Base-by-base conservation (phyloP, 37 sponge, comb jelly and placozoan genomes). In the Oscarella lobularis region DNA sequence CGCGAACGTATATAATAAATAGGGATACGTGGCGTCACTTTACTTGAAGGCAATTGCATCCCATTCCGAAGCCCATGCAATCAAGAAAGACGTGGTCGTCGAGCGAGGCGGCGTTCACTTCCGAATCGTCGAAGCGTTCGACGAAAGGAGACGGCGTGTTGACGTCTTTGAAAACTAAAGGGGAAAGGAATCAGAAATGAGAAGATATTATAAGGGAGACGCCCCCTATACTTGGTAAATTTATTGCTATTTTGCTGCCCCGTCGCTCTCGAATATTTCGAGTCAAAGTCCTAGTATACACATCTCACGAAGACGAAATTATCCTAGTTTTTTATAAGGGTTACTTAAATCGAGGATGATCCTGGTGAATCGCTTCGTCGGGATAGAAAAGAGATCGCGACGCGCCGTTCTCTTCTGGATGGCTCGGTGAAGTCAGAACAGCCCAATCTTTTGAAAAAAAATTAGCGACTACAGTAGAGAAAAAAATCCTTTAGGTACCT, bases 1-100 rank as follows among this genome's bases (percentile, higher is more conserved):
- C 9, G 9, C 60, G 9, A 20, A 48, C 20, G 60, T 48, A 9
- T 48, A 48, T n/a, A n/a, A n/a, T n/a, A n/a, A n/a, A n/a, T n/a
- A n/a, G 71, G n/a, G n/a, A n/a, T n/a, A n/a, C n/a, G n/a, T n/a
- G n/a, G n/a, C n/a, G n/a, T 35, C 31, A 5, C 37, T 66, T 33
- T 68, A 93, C 90, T 83, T 96, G 97, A 4, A 96, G 66, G 55
- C 97, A 96, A 72, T 80, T 83, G 41, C 85, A 87, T n/a, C 97
- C 91, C 97, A 96, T 96, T 29, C 97, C 97, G 75, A 89, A 87
- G 4, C 94, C 93, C 97, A 89, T 96, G 48, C 86, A 84, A 75
- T 96, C 97, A 83, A 89, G 81, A 84, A 92, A 96, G 74, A 96
- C 81, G 73, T 96, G 97, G 72, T 93, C 90, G 2, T 85, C 84